Conservation (phyloP, 2,888 invertebrate genomes). For the Empis stercorea region DNA sequence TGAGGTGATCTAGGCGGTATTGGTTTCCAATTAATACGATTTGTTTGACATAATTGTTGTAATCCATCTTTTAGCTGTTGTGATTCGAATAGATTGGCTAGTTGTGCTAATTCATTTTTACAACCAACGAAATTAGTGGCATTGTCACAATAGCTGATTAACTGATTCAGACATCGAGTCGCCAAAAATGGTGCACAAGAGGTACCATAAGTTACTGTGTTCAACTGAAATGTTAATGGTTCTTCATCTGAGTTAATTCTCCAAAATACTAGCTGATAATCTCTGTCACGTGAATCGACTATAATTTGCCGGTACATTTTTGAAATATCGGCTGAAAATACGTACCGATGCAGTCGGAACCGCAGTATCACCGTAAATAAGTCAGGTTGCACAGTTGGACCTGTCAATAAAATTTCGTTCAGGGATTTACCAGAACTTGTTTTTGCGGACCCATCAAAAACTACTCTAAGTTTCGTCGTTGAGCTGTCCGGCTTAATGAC, state of each 20-base stretch:
- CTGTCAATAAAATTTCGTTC: constrained; percentile 7
- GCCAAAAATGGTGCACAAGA: constrained; percentile 15
- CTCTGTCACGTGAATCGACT: constrained; percentile 5
- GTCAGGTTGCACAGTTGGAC: constrained; percentile 8
- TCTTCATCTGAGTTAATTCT: neutral
- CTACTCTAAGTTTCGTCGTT: constrained; percentile 4
- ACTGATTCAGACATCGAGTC: constrained; percentile 10
- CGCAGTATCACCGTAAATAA: constrained; percentile 5
- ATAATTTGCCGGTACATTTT: constrained; percentile 11
- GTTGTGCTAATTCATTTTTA: neutral
- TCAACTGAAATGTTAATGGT: neutral
- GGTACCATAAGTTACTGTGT: constrained; percentile 11
- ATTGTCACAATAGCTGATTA: constrained; percentile 8
- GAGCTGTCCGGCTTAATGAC: constrained; percentile 1
- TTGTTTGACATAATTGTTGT: neutral
- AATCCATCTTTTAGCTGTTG: too few species aligned
- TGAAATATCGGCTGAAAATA: constrained; percentile 11
- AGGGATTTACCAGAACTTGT: constrained; percentile 4
- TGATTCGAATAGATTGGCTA: neutral
- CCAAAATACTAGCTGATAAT: constrained; percentile 11
- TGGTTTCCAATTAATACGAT: constrained; percentile 8
- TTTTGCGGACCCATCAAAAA: constrained; percentile 7
- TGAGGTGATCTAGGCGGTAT: constrained; percentile 12
- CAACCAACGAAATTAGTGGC: constrained; percentile 10
- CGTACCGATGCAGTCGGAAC: constrained; percentile 6